Evolutionary conservation across 2,888 invertebrate genomes (phyloP).

Genomic region (Pristionchus japonicus): DNA sequence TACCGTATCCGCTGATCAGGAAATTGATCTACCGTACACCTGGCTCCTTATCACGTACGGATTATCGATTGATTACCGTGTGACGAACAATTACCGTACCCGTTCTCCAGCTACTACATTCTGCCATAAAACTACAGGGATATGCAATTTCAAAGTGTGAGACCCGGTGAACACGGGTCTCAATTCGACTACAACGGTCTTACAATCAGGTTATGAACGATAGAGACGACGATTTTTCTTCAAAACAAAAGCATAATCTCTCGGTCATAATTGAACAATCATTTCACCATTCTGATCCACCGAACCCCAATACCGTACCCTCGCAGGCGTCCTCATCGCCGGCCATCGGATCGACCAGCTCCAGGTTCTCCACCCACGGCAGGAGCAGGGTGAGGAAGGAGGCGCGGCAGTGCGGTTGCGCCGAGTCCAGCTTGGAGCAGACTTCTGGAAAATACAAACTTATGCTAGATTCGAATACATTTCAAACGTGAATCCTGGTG

Average conservation of each 20-base stretch:
- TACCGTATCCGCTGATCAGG: not conserved
- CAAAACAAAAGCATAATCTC: too few relatives aligned
- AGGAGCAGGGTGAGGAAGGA: slow-evolving; percentile 90
- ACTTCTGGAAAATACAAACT: slow-evolving; percentile 92
- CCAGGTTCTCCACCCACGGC: slow-evolving; percentile 98
- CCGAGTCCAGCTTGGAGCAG: slow-evolving; percentile 95
- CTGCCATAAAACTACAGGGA: too few relatives aligned
- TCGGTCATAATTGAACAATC: too few relatives aligned
- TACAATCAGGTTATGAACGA: too few relatives aligned
- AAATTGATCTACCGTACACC: not conserved
- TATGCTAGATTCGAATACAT: too few relatives aligned
- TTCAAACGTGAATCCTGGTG: not conserved
- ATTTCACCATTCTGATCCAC: not conserved
- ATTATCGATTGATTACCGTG: not conserved
- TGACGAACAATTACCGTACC: not conserved
- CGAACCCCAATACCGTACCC: slow-evolving; percentile 46
- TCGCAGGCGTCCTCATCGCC: slow-evolving; percentile 61
- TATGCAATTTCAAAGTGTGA: too few relatives aligned
- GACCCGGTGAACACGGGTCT: too few relatives aligned
- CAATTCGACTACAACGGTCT: too few relatives aligned
- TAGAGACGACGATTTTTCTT: too few relatives aligned
- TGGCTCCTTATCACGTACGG: not conserved
- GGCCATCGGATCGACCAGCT: slow-evolving; percentile 85
- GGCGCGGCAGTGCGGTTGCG: slow-evolving; percentile 91
- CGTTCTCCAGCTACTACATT: too few relatives aligned